phyloP scores from a whole-genome alignment of 64 coral and sea anemone genomes.

The Montipora capricornis region DNA sequence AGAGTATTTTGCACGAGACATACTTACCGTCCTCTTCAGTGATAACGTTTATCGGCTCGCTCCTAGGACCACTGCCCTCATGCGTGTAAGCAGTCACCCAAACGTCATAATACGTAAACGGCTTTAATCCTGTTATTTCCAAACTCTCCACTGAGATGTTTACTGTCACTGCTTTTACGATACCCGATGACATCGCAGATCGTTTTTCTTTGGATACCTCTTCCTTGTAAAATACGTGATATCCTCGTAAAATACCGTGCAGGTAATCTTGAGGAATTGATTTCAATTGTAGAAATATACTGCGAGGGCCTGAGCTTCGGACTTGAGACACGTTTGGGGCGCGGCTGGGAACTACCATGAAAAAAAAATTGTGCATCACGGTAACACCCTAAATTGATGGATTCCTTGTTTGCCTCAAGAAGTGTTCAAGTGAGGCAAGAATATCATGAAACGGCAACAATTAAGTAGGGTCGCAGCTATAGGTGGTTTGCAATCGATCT shows the following conservation, averaged over 20 bases:
- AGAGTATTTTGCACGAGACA: neutral
- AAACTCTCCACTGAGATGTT: conserved; percentile 31
- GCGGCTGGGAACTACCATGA: conserved; percentile 37
- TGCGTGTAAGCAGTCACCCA: conserved; percentile 58
- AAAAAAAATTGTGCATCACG: neutral
- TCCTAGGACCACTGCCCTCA: conserved; percentile 36
- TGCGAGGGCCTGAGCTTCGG: conserved; percentile 47
- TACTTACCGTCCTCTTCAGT: conserved; percentile 71
- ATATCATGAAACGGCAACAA: no score
- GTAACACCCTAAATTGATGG: no score
- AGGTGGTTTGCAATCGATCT: no score
- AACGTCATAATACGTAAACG: conserved; percentile 36
- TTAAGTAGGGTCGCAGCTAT: no score
- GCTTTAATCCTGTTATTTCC: conserved; percentile 41
- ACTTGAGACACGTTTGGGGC: conserved; percentile 26
- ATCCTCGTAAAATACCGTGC: conserved; percentile 51
- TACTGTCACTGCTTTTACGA: neutral
- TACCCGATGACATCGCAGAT: conserved; percentile 1
- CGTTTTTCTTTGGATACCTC: neutral
- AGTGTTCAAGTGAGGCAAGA: no score
- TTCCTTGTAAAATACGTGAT: conserved; percentile 52
- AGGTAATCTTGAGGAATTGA: conserved; percentile 44
- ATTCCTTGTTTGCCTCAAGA: neutral
- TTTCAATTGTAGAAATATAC: conserved; percentile 63
- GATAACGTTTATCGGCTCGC: conserved; percentile 18